Conservation (phyloP, 2,113 vertebrate genomes). For the Cinclus cinclus region DNA sequence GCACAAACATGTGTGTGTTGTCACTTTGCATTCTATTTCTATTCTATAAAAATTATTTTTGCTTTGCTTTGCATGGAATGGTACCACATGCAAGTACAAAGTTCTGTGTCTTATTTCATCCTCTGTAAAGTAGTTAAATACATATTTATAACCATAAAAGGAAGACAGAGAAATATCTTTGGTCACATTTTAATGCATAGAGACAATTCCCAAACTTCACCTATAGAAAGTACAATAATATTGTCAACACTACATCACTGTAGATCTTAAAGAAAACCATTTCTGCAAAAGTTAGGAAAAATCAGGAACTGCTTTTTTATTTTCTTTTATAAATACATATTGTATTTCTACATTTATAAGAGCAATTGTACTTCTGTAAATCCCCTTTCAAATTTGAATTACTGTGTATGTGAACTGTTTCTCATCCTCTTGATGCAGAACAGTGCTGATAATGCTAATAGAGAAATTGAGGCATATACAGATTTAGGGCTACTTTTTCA, state of each 20-base stretch:
- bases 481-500: slow-evolving; percentile 48
- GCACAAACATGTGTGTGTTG: not conserved
- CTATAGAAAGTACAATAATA: not conserved
- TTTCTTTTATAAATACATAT: not conserved
- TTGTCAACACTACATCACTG: not conserved
- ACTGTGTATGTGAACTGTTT: not conserved
- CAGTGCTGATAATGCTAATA: slow-evolving; percentile 46
- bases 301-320: not conserved
- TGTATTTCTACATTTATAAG: not conserved
- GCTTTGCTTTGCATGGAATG: not conserved
- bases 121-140: not conserved
- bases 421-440: slow-evolving; percentile 20
- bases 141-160: not conserved
- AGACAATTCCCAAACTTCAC: not conserved
- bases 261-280: not conserved
- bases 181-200: not conserved
- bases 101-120: not conserved
- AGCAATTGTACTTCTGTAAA: not conserved
- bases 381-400: slow-evolving; percentile 21
- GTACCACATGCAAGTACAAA: not conserved
- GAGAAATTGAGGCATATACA: slow-evolving; percentile 47
- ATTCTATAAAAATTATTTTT: not conserved
- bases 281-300: not conserved
- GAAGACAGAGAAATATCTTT: not conserved
- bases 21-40: not conserved